Evolutionary conservation across 2,113 vertebrate species (phyloP).

Genomic region (Condylura cristata): DNA sequence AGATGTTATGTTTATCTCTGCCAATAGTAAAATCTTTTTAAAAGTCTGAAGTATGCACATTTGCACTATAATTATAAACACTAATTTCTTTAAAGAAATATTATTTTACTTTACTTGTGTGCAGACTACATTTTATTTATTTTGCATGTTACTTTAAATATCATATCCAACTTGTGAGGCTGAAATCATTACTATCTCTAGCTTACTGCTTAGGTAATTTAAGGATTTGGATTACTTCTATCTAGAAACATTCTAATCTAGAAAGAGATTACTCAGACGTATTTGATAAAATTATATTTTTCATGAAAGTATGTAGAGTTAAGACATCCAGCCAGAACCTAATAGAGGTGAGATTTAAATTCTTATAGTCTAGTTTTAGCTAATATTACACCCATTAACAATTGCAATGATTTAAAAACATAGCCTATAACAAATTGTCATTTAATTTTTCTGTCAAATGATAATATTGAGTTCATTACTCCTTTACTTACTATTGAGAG

Average conservation of each 20-base stretch:
- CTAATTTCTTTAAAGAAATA: background rate
- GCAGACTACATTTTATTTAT: background rate
- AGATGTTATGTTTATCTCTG: background rate
- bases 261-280: background rate
- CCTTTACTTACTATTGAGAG: background rate
- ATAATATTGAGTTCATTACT: background rate
- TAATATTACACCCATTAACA: no score
- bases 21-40: background rate
- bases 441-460: background rate
- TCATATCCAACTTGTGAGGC: background rate
- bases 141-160: background rate
- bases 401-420: background rate
- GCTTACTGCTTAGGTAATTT: background rate
- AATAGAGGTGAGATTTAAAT: background rate
- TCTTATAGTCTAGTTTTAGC: background rate
- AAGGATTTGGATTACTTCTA: background rate
- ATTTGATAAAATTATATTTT: background rate
- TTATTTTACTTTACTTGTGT: background rate
- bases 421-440: background rate
- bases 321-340: background rate
- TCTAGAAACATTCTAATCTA: background rate
- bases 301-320: no score
- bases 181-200: background rate
- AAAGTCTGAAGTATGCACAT: background rate
- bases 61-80: background rate